Evolutionary conservation across 1,140 invertebrate species (phyloP).

Genomic region (Acromyrmex heyeri): DNA sequence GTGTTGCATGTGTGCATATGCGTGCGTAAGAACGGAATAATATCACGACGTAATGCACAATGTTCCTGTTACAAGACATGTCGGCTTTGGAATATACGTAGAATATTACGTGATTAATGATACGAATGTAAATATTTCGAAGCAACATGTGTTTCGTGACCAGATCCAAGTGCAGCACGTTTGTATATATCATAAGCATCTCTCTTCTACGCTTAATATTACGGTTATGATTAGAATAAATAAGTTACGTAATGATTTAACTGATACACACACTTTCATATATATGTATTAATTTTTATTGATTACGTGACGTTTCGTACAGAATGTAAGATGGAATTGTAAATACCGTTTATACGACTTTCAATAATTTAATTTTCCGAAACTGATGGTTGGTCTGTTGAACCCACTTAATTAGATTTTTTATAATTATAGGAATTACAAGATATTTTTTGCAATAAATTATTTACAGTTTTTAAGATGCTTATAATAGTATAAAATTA

Average conservation of each 20-base stretch:
- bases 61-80: neutral
- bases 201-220: conserved; percentile 3
- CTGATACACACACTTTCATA: neutral
- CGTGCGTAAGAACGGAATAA: neutral
- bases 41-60: conserved; percentile 4
- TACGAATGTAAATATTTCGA: neutral
- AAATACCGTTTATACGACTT: neutral
- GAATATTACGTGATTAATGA: neutral
- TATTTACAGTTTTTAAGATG: too few relatives aligned
- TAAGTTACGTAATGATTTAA: neutral
- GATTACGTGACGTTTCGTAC: neutral
- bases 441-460: too few relatives aligned
- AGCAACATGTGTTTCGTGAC: conserved; percentile 25
- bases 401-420: too few relatives aligned
- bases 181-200: neutral
- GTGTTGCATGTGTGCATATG: neutral
- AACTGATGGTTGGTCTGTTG: too few relatives aligned
- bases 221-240: conserved; percentile 12
- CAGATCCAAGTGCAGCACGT: neutral
- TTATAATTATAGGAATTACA: too few relatives aligned
- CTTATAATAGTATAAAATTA: too few relatives aligned
- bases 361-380: neutral
- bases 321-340: neutral
- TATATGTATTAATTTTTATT: neutral
- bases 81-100: neutral